phyloP scores from a whole-genome alignment of 2,797 vertebrate genomes.

The Leptoclinus maculatus region DNA sequence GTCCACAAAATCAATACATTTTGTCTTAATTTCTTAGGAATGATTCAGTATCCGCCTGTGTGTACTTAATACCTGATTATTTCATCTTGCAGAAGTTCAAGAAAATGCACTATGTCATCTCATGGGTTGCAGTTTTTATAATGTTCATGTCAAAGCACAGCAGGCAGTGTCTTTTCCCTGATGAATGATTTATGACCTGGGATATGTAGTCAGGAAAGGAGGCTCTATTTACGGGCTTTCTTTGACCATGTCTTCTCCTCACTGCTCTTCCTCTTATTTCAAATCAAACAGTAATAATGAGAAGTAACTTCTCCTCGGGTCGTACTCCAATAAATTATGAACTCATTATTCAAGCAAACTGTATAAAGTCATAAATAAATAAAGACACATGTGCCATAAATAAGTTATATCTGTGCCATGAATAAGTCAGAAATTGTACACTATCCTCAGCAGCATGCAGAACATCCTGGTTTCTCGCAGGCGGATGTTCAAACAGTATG shows the following conservation, averaged over 20 bases:
- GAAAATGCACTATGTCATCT: conserved; percentile 13
- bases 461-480: conserved; percentile 21
- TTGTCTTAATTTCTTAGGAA: too few relatives aligned
- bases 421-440: conserved; percentile 72
- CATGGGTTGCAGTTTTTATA: conserved; percentile 18
- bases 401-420: conserved; percentile 72
- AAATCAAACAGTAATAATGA: conserved; percentile 54
- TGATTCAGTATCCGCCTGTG: neutral
- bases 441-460: conserved; percentile 39
- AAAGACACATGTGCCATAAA: conserved; percentile 66
- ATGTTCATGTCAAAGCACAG: conserved; percentile 54
- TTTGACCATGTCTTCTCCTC: conserved; percentile 37
- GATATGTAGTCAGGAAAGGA: conserved; percentile 60
- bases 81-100: conserved; percentile 1
- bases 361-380: conserved; percentile 62
- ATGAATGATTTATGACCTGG: conserved; percentile 71
- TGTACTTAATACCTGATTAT: conserved; percentile 9
- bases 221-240: conserved; percentile 66
- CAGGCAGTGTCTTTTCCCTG: conserved; percentile 44
- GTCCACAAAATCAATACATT: neutral
- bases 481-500: conserved; percentile 18
- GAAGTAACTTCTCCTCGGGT: conserved; percentile 41
- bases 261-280: conserved; percentile 41
- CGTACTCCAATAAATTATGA: conserved; percentile 58
- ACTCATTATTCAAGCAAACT: conserved; percentile 65